Conservation (phyloP, 2,888 invertebrate genomes). For the Monochamus alternatus region DNA sequence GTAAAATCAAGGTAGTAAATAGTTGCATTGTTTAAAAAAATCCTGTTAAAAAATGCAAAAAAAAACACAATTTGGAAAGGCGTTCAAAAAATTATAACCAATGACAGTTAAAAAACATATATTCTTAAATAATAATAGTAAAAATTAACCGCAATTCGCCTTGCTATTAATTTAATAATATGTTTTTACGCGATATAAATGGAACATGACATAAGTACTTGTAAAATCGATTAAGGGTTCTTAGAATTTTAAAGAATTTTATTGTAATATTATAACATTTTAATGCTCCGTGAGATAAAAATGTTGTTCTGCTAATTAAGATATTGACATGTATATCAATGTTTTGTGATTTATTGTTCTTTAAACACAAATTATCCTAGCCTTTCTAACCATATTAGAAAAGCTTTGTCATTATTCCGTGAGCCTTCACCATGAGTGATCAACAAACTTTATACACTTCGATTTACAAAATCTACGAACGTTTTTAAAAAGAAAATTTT, state of each 20-base stretch:
- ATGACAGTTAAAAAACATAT: neutral
- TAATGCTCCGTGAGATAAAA: neutral
- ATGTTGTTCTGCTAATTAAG: neutral
- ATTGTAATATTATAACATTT: neutral
- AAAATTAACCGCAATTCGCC: neutral
- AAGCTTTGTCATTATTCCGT: neutral
- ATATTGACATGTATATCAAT: neutral
- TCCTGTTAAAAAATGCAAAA: too few species aligned
- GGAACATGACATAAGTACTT: neutral
- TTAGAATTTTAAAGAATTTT: neutral
- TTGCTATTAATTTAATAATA: neutral
- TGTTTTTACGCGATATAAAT: neutral
- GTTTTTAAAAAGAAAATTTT: too few species aligned
- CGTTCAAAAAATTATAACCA: neutral
- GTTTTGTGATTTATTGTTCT: neutral
- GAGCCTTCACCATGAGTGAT: neutral
- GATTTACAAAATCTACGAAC: too few species aligned
- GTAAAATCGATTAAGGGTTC: neutral
- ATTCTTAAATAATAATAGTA: neutral
- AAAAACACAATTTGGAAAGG: neutral
- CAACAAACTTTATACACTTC: conserved; percentile 5
- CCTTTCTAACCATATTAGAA: neutral
- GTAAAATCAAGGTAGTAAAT: too few species aligned
- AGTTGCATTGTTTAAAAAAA: too few species aligned
- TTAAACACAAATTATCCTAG: neutral